phyloP scores from a whole-genome alignment of 2,113 vertebrate species.

The Chiloscyllium plagiosum region DNA sequence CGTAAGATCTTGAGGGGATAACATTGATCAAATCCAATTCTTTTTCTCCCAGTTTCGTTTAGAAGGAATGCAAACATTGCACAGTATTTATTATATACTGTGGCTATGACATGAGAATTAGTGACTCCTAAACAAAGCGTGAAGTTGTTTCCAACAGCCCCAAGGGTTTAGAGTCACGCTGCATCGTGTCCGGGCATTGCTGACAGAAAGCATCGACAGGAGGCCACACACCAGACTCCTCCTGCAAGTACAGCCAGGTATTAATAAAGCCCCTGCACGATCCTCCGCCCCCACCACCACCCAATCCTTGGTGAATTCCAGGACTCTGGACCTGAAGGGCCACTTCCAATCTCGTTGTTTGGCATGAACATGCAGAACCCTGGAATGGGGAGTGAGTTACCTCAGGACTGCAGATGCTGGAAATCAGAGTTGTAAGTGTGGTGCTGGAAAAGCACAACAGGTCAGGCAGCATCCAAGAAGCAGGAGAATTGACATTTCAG shows the following conservation, averaged over 20 bases:
- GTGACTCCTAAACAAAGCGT: not conserved
- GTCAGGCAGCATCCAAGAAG: too few species aligned
- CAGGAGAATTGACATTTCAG: too few species aligned
- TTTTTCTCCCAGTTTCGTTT: not conserved
- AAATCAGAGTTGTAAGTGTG: too few species aligned
- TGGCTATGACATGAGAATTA: not conserved
- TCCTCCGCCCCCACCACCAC: too few species aligned
- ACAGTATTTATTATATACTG: not conserved
- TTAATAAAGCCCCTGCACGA: not conserved
- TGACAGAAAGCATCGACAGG: not conserved
- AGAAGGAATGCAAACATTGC: not conserved
- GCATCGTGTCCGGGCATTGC: not conserved
- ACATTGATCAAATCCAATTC: not conserved
- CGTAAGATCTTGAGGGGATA: not conserved
- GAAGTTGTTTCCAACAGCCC: not conserved
- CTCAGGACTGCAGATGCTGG: too few species aligned
- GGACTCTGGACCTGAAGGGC: not conserved
- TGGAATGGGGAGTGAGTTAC: too few species aligned
- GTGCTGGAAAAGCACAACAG: too few species aligned
- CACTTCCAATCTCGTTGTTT: not conserved
- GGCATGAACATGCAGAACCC: too few species aligned
- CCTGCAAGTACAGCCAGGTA: not conserved
- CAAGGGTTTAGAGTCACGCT: not conserved
- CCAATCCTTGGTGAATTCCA: too few species aligned
- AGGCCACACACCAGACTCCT: not conserved